Base-by-base conservation (phyloP, 2,113 vertebrate species). In the Paralichthys olivaceus region DNA sequence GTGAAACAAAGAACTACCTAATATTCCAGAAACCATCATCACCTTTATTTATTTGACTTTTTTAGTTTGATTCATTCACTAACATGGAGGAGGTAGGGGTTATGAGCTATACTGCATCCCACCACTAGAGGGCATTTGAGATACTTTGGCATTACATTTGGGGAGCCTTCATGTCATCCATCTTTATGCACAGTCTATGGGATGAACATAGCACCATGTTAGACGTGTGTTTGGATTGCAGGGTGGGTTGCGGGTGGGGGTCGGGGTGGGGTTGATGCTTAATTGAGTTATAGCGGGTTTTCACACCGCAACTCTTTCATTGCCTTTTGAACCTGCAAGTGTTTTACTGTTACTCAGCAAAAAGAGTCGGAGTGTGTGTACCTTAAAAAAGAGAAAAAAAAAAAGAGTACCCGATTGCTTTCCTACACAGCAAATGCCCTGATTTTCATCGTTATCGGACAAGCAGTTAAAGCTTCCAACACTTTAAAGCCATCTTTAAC, bases 281-380 rank as follows among this genome's bases (percentile, higher is more conserved):
- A 65, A 40, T 14, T 62, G 80, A 79, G 72, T 57, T 20, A 54
- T 69, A 63, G 59, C 17, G 14, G 28, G 8, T 77, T 70, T 70
- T 19, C 55, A 0, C 40, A 76, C 78, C 19, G 47, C 22, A 20
- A 17, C 75, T 78, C 81, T 62, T 81, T 74, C 76, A 70, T 91
- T 82, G 89, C 85, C 88, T 90, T 49, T 91, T 84, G 73, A 84
- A 78, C 76, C 80, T 88, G 81, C 87, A 78, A 85, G 83, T 79
- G 79, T 90, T 81, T 73, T 43, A 51, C 86, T 87, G 78, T 87
- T 77, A 58, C 70, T 87, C 77, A 64, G 69, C 86, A 73, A 81
- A 73, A 79, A 53, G 4, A 87, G 60, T 79, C 8, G 4, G 71
- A 74, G 69, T 77, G 82, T 63, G 75, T 62, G 79, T 83, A 86